Evolutionary conservation across 2,888 invertebrate species (phyloP), one percentile per base, ranked within the genome.

Genomic region (Camptogramma bilineatum): DNA sequence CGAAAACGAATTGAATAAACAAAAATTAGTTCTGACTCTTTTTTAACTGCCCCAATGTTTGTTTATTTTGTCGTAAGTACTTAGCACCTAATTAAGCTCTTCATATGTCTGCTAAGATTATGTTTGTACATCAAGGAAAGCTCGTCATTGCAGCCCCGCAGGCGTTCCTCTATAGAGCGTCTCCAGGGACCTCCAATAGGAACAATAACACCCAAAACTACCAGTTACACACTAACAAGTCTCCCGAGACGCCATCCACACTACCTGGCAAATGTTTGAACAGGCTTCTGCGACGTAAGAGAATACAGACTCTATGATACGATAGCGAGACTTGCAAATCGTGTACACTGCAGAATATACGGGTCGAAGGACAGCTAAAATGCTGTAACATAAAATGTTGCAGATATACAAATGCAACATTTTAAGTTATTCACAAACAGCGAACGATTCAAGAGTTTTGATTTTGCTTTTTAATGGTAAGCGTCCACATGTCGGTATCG

Each of bases 201-300:
- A 81, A 85, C 84, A 85, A 87, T 83, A 86, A 87, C 83, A 84
- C 70, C 31, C 73, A 73, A 17, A 83, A 82, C 79, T 81, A 76
- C 74, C 73, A 76, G 77, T 76, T 81, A 81, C 77, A 78, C 79
- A 66, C 73, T 84, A 85, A 86, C 85, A 83, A 83, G 85, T 79
- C 87, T 75, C 79, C 5, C 2, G 80, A 75, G 86, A 80, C 64
- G 42, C 47, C 50, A 59, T 55, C 39, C 54, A 57, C 56, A 68
- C 59, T 64, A 64, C 68, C 48, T 44, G 21, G 47, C 44, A 58
- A 62, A 46, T 64, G 66, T 66, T 64, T 57, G 53, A 51, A 63
- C 55, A 53, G 7, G 18, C 10, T 13, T 39, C 13, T 39, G 1
- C 5, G 3, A 13, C 21, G 8, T 42, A 44, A 13, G 42, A 52